Base-by-base conservation (phyloP, 2,797 vertebrate genomes). In the Pseudomugil gertrudae region DNA sequence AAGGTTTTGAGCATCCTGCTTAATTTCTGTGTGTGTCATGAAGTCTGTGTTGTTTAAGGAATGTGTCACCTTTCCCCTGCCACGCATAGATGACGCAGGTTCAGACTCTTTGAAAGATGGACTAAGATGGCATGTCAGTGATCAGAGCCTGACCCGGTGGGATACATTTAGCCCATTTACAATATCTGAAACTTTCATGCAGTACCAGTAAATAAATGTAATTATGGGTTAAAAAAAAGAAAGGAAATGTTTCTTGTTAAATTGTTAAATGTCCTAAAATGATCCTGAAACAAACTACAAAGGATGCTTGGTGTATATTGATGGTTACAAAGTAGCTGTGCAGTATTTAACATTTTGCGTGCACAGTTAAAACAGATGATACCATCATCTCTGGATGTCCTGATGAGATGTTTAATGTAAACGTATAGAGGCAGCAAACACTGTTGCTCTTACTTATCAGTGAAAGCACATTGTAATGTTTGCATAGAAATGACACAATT, bases 91-190 rank as follows among this genome's bases (percentile, higher is more conserved):
- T 67, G 27, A 26, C 43, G 59, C 58, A 56, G 27, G 63, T 26
- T 29, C 61, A 35, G 43, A n/a, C 65, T 77, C 23, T 21, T 54
- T 35, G 11, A 68, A 78, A 84, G 81, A 74, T 33, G 64, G 81
- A 69, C 74, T 87, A 89, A 89, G 84, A 79, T 55, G 67, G 71
- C 75, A 84, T 69, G 66, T 40, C 74, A 69, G 64, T 64, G 74
- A 78, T 80, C 5, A 23, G 59, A 47, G 48, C 50, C 75, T 82
- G 78, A 80, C 59, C 83, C 33, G 15, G 30, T 27, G 30, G 63
- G 78, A 62, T 90, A 88, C 64, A 84, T 90, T 89, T 90, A 89
- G 87, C 67, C 2, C 50, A 52, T n/a, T 52, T 27, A 50, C 43
- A 50, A 57, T 51, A 33, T 29, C 38, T 67, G 48, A 67, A 67